Evolutionary conservation across 2,888 invertebrate species (phyloP), one percentile per base, ranked within the genome.

Genomic region (Pinctada fucata): DNA sequence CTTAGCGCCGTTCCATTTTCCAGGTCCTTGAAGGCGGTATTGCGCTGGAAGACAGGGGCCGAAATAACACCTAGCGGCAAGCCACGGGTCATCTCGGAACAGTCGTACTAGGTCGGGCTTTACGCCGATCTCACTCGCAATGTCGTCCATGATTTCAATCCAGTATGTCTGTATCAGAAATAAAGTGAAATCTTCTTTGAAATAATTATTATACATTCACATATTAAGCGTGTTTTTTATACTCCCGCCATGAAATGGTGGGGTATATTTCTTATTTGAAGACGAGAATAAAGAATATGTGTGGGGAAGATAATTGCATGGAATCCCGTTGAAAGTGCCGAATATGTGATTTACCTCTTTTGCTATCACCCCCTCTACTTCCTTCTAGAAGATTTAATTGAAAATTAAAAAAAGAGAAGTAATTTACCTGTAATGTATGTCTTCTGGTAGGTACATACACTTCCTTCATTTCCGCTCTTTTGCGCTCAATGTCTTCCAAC

Each of bases 141-240:
- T 83, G 45, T 89, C 88, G 81, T 91, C 91, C 91, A 91, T 91
- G 82, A 90, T 89, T 2, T 87, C 84, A 4, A 91, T 88, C 91
- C 91, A 91, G 80, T 88, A 90, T 13, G 90, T 89, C 91, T 91
- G 86, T 52, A 47, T 73, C 49, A 79, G 13, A 74, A 71, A 76
- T 58, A 52, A n/a, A 10, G n/a, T n/a, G 63, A 47, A 47, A 52
- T 8, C 8, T 48, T 16, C 48, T 63, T 58, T 72, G 47, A 10
- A 58, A 13, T 31, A 5, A 13, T 31, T 31, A 16, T 8, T 13
- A 31, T 31, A 16, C 45, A 16, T 13, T 10, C 2, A 67, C 31
- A 67, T 67, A 10, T 31, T 3, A n/a, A 31, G 31, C 67, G 10
- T 45, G 10, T 67, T 6, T 8, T 10, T n/a, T n/a, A n/a, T n/a